A percentile compares a stretch with the other conserved stretches of the same genome.
Evolutionary conservation across 2,888 invertebrate genomes (phyloP).

Genomic region (Eristalis intricaria): DNA sequence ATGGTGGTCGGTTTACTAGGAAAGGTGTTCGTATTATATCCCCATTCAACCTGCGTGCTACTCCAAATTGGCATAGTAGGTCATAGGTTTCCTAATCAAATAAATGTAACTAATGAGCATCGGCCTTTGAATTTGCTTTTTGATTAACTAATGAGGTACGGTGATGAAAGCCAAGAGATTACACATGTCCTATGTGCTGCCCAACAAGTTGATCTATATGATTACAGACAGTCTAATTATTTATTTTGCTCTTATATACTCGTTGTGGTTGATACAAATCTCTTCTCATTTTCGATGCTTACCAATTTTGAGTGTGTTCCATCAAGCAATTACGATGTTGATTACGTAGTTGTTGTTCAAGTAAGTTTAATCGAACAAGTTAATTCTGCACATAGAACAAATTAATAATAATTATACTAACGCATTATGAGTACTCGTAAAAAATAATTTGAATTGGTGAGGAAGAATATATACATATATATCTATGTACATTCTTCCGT

Average conservation of each 20-base stretch:
- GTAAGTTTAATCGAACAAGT: no score
- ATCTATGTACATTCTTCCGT: background rate
- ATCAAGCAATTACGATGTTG: background rate
- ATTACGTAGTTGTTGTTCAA: background rate
- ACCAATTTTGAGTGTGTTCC: background rate
- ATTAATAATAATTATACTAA: no score
- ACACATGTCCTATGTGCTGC: background rate
- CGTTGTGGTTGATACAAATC: background rate
- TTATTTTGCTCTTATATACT: background rate
- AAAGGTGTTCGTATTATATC: background rate
- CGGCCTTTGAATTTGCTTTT: background rate
- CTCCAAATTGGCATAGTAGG: background rate
- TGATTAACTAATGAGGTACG: background rate
- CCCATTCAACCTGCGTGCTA: background rate
- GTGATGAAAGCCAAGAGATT: background rate
- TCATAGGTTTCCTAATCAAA: background rate
- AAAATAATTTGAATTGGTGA: no score
- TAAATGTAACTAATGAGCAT: background rate
- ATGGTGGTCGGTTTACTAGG: no score
- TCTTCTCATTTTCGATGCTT: background rate
- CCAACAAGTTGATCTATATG: slow-evolving; percentile 1
- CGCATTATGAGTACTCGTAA: no score
- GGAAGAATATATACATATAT: no score
- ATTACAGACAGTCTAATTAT: background rate
- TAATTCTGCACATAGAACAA: no score